Conservation (phyloP, 2,113 vertebrate genomes). For the Talpa occidentalis region DNA sequence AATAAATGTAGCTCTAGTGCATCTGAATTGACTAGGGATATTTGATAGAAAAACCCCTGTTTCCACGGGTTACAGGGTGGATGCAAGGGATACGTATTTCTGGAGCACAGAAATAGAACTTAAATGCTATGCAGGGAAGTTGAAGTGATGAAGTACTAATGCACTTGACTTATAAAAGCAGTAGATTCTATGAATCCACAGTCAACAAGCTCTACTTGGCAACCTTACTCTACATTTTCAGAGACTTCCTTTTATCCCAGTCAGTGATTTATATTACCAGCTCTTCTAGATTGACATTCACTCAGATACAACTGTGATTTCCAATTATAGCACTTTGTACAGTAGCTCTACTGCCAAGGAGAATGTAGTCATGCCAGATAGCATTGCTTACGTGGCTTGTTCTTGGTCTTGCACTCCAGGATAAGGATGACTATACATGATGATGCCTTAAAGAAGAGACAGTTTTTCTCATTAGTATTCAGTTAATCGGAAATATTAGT, state of each 20-base stretch:
- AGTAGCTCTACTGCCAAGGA: slow-evolving; percentile 9
- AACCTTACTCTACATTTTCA: slow-evolving; percentile 19
- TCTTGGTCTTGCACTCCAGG: slow-evolving; percentile 93
- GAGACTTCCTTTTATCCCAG: slow-evolving; percentile 51
- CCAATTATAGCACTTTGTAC: slow-evolving; percentile 39
- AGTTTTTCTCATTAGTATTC: slow-evolving; percentile 47
- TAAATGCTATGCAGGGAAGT: slow-evolving; percentile 20
- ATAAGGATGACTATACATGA: slow-evolving; percentile 95
- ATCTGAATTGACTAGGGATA: slow-evolving; percentile 29
- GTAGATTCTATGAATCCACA: neutral
- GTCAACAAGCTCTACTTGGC: slow-evolving; percentile 47
- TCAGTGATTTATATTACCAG: slow-evolving; percentile 45
- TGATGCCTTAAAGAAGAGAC: slow-evolving; percentile 90
- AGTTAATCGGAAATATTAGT: neutral
- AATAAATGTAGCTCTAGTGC: slow-evolving; percentile 33
- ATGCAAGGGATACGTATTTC: neutral
- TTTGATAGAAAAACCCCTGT: slow-evolving; percentile 23
- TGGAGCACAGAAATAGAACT: slow-evolving; percentile 31
- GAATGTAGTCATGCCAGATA: neutral
- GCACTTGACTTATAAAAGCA: slow-evolving; percentile 51
- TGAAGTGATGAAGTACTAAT: slow-evolving; percentile 38
- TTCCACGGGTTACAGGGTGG: slow-evolving; percentile 15
- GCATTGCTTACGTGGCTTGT: slow-evolving; percentile 92
- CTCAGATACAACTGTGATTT: slow-evolving; percentile 58
- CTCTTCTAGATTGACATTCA: slow-evolving; percentile 56